Evolutionary conservation across 53 echinoderm and acorn worm genomes (phyloP).

Genomic region (Arbacia lixula): DNA sequence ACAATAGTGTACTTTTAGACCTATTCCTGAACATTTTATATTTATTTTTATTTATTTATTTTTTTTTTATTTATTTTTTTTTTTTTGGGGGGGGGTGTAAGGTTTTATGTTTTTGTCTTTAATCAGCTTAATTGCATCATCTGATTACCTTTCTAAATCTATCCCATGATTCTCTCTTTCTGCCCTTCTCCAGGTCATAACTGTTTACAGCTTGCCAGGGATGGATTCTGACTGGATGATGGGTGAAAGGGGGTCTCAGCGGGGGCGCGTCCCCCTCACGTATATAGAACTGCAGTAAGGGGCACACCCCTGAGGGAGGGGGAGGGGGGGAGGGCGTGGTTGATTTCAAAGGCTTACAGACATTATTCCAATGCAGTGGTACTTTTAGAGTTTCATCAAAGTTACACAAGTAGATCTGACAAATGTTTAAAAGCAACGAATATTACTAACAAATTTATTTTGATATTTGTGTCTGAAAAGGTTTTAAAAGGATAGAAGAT

Average conservation of each 20-base stretch:
- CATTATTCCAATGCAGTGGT: no score
- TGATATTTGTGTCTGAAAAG: no score
- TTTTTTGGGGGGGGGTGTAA: neutral
- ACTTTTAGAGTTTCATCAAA: no score
- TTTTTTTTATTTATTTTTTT: neutral
- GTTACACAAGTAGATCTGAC: neutral
- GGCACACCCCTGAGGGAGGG: neutral
- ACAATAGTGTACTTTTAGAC: no score
- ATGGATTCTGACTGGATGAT: conserved; percentile 87
- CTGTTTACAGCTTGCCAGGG: conserved; percentile 89
- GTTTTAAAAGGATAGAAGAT: neutral
- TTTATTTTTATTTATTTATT: no score
- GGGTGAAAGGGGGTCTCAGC: conserved; percentile 71
- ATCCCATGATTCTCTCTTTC: neutral
- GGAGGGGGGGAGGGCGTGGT: no score
- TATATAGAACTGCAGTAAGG: conserved; percentile 81
- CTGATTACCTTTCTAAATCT: neutral
- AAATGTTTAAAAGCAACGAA: no score
- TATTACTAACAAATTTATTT: no score
- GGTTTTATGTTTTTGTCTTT: no score
- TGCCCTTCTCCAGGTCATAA: conserved; percentile 75
- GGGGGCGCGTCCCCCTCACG: conserved; percentile 87
- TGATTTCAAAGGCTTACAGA: no score
- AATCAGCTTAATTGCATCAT: neutral
- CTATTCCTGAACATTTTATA: no score